Base-by-base conservation (phyloP, 2,113 vertebrate species). In the Lanius ludovicianus region DNA sequence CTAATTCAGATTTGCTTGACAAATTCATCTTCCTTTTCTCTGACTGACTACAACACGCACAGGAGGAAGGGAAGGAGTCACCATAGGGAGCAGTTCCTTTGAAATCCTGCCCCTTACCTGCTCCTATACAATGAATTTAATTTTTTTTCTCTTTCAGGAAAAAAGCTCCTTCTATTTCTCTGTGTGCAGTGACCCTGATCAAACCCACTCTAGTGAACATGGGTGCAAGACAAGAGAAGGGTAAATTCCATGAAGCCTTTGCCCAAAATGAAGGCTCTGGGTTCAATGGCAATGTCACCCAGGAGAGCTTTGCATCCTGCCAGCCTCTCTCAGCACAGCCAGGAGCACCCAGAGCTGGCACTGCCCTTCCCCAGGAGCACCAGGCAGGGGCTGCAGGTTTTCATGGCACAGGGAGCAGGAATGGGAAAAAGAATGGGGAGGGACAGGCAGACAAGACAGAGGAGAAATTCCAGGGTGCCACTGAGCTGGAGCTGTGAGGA, bases 41-140 rank as follows among this genome's bases (percentile, higher is more conserved):
- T 53, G 16, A 10, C 42, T 46, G 35, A 7, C 71, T 47, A 0
- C 3, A 44, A 30, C 25, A 4, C 0, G 2, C 56, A 49, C 46
- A 16, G 71, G 27, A 55, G 42, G 49, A 84, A 70, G 1, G 3
- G 50, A 75, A 37, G 68, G 30, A 30, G 56, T 7, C 53, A 75
- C 27, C 74, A 65, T 52, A 37, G 37, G n/a, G 35, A 74, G 30
- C 39, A 80, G 22, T 18, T 80, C 35, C 60, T 88, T 31, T 76
- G 59, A 86, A 75, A 53, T 41, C 18, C 60, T 67, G 52, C 63
- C 57, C 33, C 63, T 10, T 17, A 31, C 30, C 50, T 35, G 39
- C 79, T 77, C 63, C 68, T 20, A 0, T 2, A 3, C 28, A 15
- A 65, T 0, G 22, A 30, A 56, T 1, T 62, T 21, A 3, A 41